A percentile compares a stretch with the other conserved stretches of the same genome.
phyloP scores from a whole-genome alignment of 2,888 invertebrate species.

The Resseliella maxima region DNA sequence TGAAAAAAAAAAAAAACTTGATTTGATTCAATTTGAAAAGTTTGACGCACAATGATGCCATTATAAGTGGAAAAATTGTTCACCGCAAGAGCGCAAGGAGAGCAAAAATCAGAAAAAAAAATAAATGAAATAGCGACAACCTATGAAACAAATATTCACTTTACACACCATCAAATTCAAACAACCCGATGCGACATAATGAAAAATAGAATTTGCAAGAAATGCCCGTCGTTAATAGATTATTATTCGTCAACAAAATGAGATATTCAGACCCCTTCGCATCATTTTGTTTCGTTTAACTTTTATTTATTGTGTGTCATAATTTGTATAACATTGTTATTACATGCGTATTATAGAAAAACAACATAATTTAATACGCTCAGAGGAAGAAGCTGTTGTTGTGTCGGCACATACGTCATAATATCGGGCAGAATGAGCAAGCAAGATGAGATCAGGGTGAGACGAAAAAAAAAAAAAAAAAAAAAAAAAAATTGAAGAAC shows the following conservation, averaged over 20 bases:
- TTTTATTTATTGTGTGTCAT: not conserved
- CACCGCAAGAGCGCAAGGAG: constrained; percentile 17
- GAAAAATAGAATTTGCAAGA: constrained; percentile 1
- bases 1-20: not conserved
- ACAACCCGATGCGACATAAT: not conserved
- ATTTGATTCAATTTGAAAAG: constrained; percentile 24
- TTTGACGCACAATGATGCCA: constrained; percentile 48
- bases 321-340: constrained; percentile 51
- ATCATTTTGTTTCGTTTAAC: not conserved
- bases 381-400: not conserved
- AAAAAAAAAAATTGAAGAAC: too few species aligned
- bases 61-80: constrained; percentile 35
- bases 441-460: too few species aligned
- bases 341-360: constrained; percentile 32
- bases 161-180: not conserved
- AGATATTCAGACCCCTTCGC: constrained; percentile 16
- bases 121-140: not conserved
- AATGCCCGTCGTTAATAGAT: constrained; percentile 7
- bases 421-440: too few species aligned
- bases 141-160: not conserved
- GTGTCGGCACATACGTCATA: not conserved
- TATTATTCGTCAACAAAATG: constrained; percentile 26
- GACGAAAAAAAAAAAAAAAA: too few species aligned
- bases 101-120: not conserved
- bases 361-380: constrained; percentile 42